Evolutionary conservation across 2,797 vertebrate species (phyloP).

Genomic region (Pangasius krempfi): DNA sequence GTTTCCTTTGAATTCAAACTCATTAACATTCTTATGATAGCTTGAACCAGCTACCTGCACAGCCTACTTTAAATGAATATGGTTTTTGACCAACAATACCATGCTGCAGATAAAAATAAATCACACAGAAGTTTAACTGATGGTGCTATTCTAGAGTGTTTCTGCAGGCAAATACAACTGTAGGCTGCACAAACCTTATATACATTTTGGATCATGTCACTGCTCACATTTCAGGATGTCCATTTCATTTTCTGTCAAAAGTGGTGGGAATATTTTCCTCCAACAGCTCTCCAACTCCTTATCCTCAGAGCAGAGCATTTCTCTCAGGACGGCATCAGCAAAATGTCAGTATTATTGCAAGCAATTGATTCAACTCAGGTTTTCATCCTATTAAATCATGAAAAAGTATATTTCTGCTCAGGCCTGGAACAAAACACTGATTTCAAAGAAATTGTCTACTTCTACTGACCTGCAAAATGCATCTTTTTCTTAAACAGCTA

Average conservation of each 20-base stretch:
- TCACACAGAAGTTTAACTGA: neutral
- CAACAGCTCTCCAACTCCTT: neutral
- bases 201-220: neutral
- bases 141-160: neutral
- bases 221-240: neutral
- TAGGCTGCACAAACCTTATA: neutral
- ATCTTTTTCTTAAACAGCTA: neutral
- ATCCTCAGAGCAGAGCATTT: neutral
- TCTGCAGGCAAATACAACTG: neutral
- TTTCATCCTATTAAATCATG: slow-evolving; percentile 7
- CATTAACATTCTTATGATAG: neutral
- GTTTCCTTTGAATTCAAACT: neutral
- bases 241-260: neutral
- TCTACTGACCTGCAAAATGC: neutral
- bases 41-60: neutral
- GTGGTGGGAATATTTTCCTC: slow-evolving; percentile 7
- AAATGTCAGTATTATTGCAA: slow-evolving; percentile 2
- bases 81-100: slow-evolving; percentile 3
- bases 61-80: neutral
- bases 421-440: neutral
- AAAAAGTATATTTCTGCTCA: neutral
- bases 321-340: slow-evolving; percentile 1
- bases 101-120: slow-evolving; percentile 3
- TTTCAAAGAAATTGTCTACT: neutral
- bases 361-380: neutral